These are phyloP conservation scores for Lontra canadensis DNA, from an alignment of 2,113 vertebrate genomes.

Conservation along the genomic window DNA sequence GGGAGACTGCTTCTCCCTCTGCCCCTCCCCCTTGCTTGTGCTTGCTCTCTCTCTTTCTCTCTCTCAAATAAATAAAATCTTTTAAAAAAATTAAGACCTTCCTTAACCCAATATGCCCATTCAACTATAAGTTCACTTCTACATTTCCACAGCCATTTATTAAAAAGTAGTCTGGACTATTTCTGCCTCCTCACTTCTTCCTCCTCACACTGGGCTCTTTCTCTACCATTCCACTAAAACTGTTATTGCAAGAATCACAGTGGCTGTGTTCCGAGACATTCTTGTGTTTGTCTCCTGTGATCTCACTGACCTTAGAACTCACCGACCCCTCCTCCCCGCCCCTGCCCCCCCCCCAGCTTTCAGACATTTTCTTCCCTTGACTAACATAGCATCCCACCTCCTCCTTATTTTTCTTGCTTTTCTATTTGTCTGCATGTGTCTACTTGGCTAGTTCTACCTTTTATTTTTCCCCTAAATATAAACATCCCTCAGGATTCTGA, in stretches of 20 bases:
- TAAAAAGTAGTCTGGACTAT: background rate
- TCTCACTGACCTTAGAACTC: background rate
- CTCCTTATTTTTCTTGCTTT: constrained; percentile 31
- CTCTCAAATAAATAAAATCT: too few relatives aligned
- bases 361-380: background rate
- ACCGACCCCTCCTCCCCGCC: background rate
- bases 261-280: background rate
- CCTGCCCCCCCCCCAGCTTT: background rate
- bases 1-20: too few relatives aligned
- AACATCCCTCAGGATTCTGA: background rate
- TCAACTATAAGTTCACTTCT: background rate
- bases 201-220: background rate
- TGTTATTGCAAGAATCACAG: background rate
- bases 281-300: background rate
- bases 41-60: too few relatives aligned
- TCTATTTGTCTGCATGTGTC: background rate
- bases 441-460: background rate
- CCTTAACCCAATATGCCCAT: background rate
- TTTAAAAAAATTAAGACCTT: background rate
- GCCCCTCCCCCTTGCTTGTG: too few relatives aligned
- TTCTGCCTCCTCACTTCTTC: background rate
- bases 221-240: background rate
- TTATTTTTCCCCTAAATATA: constrained; percentile 42
- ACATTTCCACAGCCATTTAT: background rate
- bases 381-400: background rate